Conservation (phyloP, 1,140 invertebrate genomes). For the Carcinoscorpius rotundicauda region DNA sequence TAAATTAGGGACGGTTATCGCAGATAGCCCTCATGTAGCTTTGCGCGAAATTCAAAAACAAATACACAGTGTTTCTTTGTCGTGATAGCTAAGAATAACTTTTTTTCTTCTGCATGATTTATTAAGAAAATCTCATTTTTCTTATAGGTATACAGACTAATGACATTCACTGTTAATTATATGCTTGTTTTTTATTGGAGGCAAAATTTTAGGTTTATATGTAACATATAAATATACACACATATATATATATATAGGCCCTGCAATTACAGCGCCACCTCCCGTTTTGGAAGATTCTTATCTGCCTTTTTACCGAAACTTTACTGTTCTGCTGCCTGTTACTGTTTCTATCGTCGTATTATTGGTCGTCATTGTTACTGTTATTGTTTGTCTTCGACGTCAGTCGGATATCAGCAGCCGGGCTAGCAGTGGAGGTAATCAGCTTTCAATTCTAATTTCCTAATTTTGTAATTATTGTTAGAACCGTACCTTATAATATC, state of each 20-base stretch:
- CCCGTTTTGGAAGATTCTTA: constrained; percentile 5
- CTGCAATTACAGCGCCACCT: constrained; percentile 4
- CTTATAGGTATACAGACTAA: no score
- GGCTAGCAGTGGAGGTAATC: constrained; percentile 11
- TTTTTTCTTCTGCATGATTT: no score
- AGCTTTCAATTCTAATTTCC: background rate
- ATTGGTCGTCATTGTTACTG: constrained; percentile 16
- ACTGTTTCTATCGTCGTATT: constrained; percentile 21
- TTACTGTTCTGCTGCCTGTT: constrained; percentile 22
- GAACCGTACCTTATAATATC: background rate
- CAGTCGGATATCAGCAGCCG: constrained; percentile 12
- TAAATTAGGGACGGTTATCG: no score
- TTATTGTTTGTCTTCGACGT: constrained; percentile 15
- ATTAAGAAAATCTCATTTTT: no score
- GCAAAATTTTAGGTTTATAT: no score
- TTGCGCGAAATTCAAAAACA: no score
- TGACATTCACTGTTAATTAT: no score
- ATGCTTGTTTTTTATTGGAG: no score
- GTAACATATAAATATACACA: no score
- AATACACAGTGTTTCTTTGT: no score
- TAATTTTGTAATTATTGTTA: background rate
- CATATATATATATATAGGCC: constrained; percentile 3
- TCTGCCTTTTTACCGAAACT: constrained; percentile 17
- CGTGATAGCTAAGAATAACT: no score
- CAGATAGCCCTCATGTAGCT: no score